A percentile compares a stretch with the other conserved stretches of the same genome.
Evolutionary conservation across 2,113 vertebrate genomes (phyloP).

Genomic region (Vicugna pacos): DNA sequence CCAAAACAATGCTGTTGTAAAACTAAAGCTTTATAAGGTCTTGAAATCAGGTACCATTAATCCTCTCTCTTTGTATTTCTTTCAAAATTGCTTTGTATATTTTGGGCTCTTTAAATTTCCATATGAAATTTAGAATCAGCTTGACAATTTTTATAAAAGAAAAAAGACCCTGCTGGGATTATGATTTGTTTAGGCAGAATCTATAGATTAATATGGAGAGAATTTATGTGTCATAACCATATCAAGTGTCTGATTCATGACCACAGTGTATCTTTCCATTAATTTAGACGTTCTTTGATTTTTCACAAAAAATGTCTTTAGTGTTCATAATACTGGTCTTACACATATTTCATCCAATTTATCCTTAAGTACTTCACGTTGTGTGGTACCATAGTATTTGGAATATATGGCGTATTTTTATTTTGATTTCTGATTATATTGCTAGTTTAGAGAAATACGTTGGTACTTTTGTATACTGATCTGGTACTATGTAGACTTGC

Average conservation of each 20-base stretch:
- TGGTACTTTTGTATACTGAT: background rate
- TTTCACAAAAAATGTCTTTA: background rate
- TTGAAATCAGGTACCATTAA: background rate
- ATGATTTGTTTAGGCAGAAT: background rate
- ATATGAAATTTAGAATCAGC: background rate
- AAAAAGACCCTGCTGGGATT: background rate
- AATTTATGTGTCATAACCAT: background rate
- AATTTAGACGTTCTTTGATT: background rate
- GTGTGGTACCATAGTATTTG: background rate
- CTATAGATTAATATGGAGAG: background rate
- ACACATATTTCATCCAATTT: background rate
- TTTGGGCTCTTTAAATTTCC: background rate
- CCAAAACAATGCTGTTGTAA: background rate
- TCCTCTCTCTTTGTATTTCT: background rate
- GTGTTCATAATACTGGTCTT: background rate
- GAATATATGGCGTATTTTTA: background rate
- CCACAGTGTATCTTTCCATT: background rate
- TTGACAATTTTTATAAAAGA: background rate
- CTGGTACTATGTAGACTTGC: background rate
- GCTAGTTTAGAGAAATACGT: background rate
- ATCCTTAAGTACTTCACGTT: background rate
- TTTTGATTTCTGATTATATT: background rate
- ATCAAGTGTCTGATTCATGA: background rate
- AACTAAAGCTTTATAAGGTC: background rate
- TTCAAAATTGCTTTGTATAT: background rate